phyloP scores from a whole-genome alignment of 1,140 invertebrate species.

The Leptopilina boulardi region DNA sequence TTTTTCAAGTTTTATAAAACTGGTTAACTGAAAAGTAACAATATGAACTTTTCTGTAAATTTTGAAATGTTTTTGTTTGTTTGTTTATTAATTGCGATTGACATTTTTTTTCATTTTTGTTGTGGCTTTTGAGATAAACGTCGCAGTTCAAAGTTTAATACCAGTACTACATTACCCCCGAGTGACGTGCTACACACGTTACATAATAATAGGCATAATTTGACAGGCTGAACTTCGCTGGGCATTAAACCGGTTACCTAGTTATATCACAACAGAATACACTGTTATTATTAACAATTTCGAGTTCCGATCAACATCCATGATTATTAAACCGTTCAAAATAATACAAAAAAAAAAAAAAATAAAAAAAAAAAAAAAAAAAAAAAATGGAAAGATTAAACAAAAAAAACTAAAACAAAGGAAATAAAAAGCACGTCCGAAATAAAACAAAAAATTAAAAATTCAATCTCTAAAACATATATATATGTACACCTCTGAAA shows the following conservation, averaged over 20 bases:
- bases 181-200: constrained; percentile 48
- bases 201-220: constrained; percentile 63
- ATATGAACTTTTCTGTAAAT: too few species aligned
- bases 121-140: not conserved
- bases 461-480: constrained; percentile 55
- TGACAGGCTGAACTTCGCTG: constrained; percentile 73
- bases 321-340: not conserved
- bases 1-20: too few species aligned
- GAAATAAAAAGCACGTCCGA: constrained; percentile 36
- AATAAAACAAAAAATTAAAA: constrained; percentile 45
- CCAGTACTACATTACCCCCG: not conserved
- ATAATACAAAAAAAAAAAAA: constrained; percentile 16
- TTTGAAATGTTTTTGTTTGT: not conserved
- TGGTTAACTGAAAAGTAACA: too few species aligned
- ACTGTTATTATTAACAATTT: constrained; percentile 48
- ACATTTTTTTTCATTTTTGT: not conserved
- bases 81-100: not conserved
- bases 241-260: constrained; percentile 73
- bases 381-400: constrained; percentile 22
- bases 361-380: constrained; percentile 20
- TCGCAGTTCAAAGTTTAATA: constrained; percentile 22
- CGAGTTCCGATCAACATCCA: constrained; percentile 40
- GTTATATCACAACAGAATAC: constrained; percentile 60
- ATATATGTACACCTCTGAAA: constrained; percentile 38
- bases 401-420: too few species aligned